Evolutionary conservation across 2,888 invertebrate species (phyloP).

Genomic region (Anaspis maculata): DNA sequence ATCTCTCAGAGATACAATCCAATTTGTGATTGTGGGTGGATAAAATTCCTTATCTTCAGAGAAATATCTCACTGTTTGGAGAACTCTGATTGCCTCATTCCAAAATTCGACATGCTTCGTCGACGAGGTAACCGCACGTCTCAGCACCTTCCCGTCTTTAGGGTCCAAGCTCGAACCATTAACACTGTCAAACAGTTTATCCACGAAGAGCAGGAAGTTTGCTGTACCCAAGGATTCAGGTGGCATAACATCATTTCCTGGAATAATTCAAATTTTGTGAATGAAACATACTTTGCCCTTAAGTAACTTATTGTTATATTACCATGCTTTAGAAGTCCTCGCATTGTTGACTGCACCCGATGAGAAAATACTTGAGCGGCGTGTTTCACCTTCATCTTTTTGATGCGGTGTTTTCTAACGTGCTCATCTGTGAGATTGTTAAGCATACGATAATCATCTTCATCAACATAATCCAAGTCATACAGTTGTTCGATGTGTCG

Average conservation of each 20-base stretch:
- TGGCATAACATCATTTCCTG: not conserved
- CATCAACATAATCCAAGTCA: slow-evolving; percentile 2
- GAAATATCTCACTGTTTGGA: not conserved
- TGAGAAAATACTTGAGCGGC: not conserved
- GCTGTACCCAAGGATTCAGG: slow-evolving; percentile 6
- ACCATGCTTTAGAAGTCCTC: not conserved
- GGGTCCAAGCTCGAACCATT: slow-evolving; percentile 9
- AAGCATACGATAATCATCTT: slow-evolving; percentile 4
- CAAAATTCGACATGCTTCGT: slow-evolving; percentile 4
- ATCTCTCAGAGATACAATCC: not conserved
- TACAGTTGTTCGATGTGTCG: slow-evolving; percentile 3
- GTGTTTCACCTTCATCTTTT: slow-evolving; percentile 1
- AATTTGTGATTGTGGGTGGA: slow-evolving; percentile 2
- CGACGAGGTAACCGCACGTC: slow-evolving; percentile 2
- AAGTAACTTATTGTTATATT: no score
- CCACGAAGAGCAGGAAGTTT: slow-evolving; percentile 9
- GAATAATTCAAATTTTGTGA: not conserved
- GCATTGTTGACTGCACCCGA: slow-evolving; percentile 1
- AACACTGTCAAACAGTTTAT: slow-evolving; percentile 13
- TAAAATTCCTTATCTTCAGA: not conserved
- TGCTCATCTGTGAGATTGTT: slow-evolving; percentile 7
- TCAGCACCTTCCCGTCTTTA: slow-evolving; percentile 4
- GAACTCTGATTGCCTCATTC: slow-evolving; percentile 6
- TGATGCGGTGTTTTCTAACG: not conserved
- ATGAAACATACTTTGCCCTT: not conserved